phyloP scores from a whole-genome alignment of 2,113 vertebrate species.

The Clarias batrachus region DNA sequence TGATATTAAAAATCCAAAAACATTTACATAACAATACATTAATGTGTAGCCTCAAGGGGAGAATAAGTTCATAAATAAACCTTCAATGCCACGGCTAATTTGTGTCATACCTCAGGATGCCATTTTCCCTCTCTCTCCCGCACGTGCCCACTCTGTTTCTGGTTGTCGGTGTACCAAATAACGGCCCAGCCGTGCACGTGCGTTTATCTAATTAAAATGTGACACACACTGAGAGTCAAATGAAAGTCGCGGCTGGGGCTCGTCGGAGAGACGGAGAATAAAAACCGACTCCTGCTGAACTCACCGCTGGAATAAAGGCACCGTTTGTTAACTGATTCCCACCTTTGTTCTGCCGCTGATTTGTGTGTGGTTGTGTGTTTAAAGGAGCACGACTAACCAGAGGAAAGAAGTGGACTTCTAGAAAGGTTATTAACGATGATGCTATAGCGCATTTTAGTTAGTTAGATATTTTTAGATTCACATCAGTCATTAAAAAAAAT shows the following conservation, averaged over 20 bases:
- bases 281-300: conserved; percentile 53
- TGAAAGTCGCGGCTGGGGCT: conserved; percentile 59
- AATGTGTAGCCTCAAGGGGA: conserved; percentile 49
- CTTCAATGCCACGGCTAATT: conserved; percentile 55
- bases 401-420: not conserved
- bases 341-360: conserved; percentile 45
- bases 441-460: not conserved
- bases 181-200: conserved; percentile 47
- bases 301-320: conserved; percentile 51
- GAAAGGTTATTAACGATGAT: not conserved
- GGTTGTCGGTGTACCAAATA: conserved; percentile 50
- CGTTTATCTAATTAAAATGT: conserved; percentile 61
- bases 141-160: conserved; percentile 51
- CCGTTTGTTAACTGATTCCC: conserved; percentile 56
- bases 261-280: conserved; percentile 48
- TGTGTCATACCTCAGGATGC: conserved; percentile 49
- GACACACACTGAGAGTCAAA: conserved; percentile 61
- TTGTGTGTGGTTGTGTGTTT: conserved; percentile 6
- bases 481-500: not conserved
- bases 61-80: conserved; percentile 53
- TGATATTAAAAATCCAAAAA: conserved; percentile 42
- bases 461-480: not conserved
- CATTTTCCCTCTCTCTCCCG: conserved; percentile 32
- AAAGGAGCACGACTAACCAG: not conserved
- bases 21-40: conserved; percentile 50